Evolutionary conservation across 2,113 vertebrate genomes (phyloP), one percentile per base, ranked within the genome.

Genomic region (Tricholaema leucomelas): DNA sequence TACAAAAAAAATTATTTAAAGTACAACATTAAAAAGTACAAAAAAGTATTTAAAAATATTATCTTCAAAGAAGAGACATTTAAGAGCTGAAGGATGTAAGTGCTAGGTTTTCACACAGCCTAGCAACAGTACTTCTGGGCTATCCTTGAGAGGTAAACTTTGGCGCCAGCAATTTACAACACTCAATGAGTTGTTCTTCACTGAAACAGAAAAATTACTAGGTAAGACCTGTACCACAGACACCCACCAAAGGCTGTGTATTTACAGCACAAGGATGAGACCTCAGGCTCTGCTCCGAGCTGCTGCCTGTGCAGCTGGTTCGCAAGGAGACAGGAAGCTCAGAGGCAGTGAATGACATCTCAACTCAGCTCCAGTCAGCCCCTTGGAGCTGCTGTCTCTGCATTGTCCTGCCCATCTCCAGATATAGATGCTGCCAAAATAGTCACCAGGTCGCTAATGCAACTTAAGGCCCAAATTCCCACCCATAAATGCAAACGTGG

Each of bases 251-350:
- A 42, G 31, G 12, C 46, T 42, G 23, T 14, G 15, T 38, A 16
- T 6, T 16, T 33, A 15, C 0, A 4, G 52, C 69, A 84, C n/a
- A 11, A 18, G 25, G 46, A 67, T 42, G 46, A 65, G 61, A 19
- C 0, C 0, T 8, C 0, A 0, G 55, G 20, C 55, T 77, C 15
- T 74, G 83, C 28, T 33, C 46, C 33, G 18, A 15, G 16, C 7
- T 28, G 17, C 31, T 1, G 2, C 72, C 58, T 15, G 63, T 54
- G 40, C 16, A 82, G 7, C 18, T 9, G 6, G 18, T 16, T 20
- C 3, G 1, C 2, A 3, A 20, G 52, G 56, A 78, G 50, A 10
- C 7, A 33, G 48, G 25, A 50, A 79, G 31, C 12, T 69, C 55
- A 8, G 3, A 31, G 19, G 6, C 42, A 15, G 5, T 46, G 31